Evolutionary conservation across 2,113 vertebrate genomes (phyloP).

Genomic region (Megalops atlanticus): DNA sequence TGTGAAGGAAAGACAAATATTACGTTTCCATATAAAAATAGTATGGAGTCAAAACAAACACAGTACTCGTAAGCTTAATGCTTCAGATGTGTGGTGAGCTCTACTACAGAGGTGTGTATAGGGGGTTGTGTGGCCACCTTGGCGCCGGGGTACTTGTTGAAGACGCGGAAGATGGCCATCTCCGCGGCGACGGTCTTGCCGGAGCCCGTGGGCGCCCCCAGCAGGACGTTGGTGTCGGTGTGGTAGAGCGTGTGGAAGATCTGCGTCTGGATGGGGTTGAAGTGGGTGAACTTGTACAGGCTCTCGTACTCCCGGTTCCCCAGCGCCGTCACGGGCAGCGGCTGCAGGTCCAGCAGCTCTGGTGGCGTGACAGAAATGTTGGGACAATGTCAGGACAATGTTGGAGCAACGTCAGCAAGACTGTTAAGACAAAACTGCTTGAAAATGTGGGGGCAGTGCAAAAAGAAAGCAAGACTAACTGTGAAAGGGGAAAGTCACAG

Average conservation of each 20-base stretch:
- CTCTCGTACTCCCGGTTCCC: constrained; percentile 82
- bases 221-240: constrained; percentile 91
- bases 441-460: too few relatives aligned
- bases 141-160: constrained; percentile 87
- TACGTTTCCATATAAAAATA: too few relatives aligned
- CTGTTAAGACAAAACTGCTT: too few relatives aligned
- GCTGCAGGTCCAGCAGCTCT: constrained; percentile 96
- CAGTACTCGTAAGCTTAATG: too few relatives aligned
- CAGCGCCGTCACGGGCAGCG: constrained; percentile 85
- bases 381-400: not conserved
- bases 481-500: not conserved
- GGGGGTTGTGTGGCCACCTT: constrained; percentile 75
- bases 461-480: too few relatives aligned
- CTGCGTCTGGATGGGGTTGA: constrained; percentile 97
- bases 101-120: not conserved
- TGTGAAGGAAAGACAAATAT: too few relatives aligned
- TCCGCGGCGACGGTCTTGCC: constrained; percentile 98
- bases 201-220: constrained; percentile 95
- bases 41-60: too few relatives aligned
- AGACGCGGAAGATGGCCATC: constrained; percentile 94
- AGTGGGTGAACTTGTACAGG: constrained; percentile 94
- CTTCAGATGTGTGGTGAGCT: not conserved
- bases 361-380: constrained; percentile 47
- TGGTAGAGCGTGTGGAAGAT: constrained; percentile 98
- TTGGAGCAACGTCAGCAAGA: not conserved